These are phyloP conservation scores for Myotis daubentonii DNA, from an alignment of 2,797 vertebrate species.

Conservation along the genomic window DNA sequence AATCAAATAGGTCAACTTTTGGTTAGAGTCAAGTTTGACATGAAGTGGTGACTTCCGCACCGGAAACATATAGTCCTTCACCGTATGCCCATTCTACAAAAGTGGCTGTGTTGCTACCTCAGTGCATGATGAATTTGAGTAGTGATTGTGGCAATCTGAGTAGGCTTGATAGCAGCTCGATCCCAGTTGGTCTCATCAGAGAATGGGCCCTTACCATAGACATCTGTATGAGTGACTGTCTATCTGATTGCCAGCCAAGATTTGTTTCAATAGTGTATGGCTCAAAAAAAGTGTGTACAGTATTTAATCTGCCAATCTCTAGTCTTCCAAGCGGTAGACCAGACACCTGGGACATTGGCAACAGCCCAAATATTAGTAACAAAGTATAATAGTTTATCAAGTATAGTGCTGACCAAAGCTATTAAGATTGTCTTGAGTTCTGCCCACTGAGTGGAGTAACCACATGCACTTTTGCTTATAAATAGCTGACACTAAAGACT, in stretches of 20 bases:
- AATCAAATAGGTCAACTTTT: background rate
- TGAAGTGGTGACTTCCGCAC: background rate
- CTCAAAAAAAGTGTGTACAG: background rate
- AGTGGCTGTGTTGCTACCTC: background rate
- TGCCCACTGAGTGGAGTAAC: background rate
- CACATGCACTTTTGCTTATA: background rate
- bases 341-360: background rate
- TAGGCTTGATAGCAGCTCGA: background rate
- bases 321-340: background rate
- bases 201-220: background rate
- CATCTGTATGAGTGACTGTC: background rate
- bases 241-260: background rate
- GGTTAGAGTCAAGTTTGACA: background rate
- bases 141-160: background rate
- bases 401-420: background rate
- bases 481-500: background rate
- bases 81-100: background rate
- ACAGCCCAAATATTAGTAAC: background rate
- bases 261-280: background rate
- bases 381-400: background rate
- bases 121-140: background rate
- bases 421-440: background rate
- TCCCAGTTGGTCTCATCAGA: background rate
- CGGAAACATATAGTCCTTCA: background rate
- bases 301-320: background rate